These are phyloP conservation scores for Cydia amplana DNA, from an alignment of 1,140 invertebrate species.

Conservation along the genomic window DNA sequence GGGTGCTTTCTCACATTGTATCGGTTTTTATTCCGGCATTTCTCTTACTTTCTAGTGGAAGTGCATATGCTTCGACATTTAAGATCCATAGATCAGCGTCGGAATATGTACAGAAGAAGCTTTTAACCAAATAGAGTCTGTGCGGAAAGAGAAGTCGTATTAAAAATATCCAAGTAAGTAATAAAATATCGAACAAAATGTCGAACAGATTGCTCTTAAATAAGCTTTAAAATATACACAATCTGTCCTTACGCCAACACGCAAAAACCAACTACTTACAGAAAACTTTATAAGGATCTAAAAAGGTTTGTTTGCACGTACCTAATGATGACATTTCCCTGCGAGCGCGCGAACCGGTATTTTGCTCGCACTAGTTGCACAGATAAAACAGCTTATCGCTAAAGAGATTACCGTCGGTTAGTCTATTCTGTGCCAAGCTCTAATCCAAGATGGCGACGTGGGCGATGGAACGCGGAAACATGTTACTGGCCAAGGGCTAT, in stretches of 20 bases:
- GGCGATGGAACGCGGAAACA: constrained; percentile 14
- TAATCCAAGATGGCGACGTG: constrained; percentile 12
- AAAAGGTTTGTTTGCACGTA: constrained; percentile 18
- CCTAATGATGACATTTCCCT: constrained; percentile 10
- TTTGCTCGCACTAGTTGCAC: neutral
- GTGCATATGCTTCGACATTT: neutral
- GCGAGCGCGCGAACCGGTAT: constrained; percentile 9
- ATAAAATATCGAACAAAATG: too few species aligned
- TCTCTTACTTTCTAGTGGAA: constrained; percentile 8
- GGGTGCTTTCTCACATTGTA: constrained; percentile 9
- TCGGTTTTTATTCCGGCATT: constrained; percentile 14
- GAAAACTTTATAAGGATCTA: neutral
- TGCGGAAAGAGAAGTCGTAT: too few species aligned
- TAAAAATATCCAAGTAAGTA: too few species aligned
- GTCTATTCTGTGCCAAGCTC: neutral
- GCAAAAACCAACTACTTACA: neutral
- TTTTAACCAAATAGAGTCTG: too few species aligned
- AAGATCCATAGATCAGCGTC: neutral
- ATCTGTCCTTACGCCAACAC: neutral
- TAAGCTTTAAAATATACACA: too few species aligned
- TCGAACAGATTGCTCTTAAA: too few species aligned
- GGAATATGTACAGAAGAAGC: neutral
- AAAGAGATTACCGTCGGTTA: constrained; percentile 1
- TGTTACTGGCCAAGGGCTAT: constrained; percentile 4
- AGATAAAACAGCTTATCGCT: constrained; percentile 15